Evolutionary conservation across 2,888 invertebrate genomes (phyloP).

Genomic region (Ennomos quercinarius): DNA sequence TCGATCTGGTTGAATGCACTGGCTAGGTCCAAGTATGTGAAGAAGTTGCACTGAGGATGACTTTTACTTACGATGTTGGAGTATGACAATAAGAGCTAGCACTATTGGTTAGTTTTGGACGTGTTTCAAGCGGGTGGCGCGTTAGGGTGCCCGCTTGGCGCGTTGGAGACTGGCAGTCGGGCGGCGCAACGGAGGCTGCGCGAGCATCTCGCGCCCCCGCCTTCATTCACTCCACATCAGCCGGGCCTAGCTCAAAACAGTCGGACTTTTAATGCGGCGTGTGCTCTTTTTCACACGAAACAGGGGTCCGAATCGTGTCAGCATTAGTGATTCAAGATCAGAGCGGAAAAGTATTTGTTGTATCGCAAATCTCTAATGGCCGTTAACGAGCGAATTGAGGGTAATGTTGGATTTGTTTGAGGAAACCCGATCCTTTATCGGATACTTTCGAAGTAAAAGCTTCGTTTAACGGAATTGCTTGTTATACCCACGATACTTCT

Average conservation of each 20-base stretch:
- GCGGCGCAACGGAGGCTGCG: slow-evolving; percentile 79
- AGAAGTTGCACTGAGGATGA: slow-evolving; percentile 20
- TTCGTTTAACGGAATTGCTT: too few species aligned
- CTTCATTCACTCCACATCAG: slow-evolving; percentile 78
- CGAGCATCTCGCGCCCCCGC: slow-evolving; percentile 72
- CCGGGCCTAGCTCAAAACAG: slow-evolving; percentile 75
- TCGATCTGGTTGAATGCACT: slow-evolving; percentile 44
- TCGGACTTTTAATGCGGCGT: slow-evolving; percentile 79
- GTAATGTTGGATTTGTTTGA: slow-evolving; percentile 29
- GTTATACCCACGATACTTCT: too few species aligned
- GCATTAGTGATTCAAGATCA: slow-evolving; percentile 61
- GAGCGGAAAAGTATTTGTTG: slow-evolving; percentile 55
- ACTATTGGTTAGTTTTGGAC: slow-evolving; percentile 63
- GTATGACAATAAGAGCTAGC: slow-evolving; percentile 60
- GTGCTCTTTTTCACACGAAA: slow-evolving; percentile 74
- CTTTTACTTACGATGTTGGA: slow-evolving; percentile 68
- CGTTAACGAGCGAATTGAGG: slow-evolving; percentile 26
- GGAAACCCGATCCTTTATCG: slow-evolving; percentile 22
- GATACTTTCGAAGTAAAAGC: not conserved
- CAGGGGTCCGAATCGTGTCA: slow-evolving; percentile 55
- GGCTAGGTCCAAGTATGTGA: slow-evolving; percentile 21
- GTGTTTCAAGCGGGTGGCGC: slow-evolving; percentile 57
- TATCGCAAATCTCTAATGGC: slow-evolving; percentile 41
- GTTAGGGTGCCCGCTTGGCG: slow-evolving; percentile 70
- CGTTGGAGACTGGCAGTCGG: slow-evolving; percentile 74